Evolutionary conservation across 1,140 invertebrate species (phyloP), one percentile per base, ranked within the genome.

Genomic region (Armadillidium nasatum): DNA sequence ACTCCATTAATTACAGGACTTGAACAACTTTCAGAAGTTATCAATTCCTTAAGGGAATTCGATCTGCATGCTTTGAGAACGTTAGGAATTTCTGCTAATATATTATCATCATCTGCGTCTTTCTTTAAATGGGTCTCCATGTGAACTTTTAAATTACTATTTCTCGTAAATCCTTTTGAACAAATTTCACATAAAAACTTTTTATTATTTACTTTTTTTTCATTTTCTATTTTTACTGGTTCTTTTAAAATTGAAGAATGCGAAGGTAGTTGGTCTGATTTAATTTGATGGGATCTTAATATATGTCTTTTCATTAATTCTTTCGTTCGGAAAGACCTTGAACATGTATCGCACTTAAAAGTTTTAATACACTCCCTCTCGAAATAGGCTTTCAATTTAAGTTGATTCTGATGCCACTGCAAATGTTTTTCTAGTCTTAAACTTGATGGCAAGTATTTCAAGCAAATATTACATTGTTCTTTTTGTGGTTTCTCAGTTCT

Each of bases 341-440:
- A 13, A 19, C 50, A 60, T 15, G 7, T 60, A 1, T 60, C 50
- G 19, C 50, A 60, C 19, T 60, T 60, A 60, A 15, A 19, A 60
- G 11, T 60, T 19, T 60, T 60, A 13, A 60, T 4, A 7, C 19
- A 60, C 7, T 60, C 50, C 50, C 19, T 60, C 50, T 60, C 50
- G 19, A 60, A 19, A 60, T 60, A 15, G 11, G 19, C 50, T 60
- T 60, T 60, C 19, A 2, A 19, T 13, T 13, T 19, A 15, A 60
- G 11, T 60, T 60, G 50, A 13, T 13, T 60, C 19, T 60, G 11
- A 19, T 60, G 50, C 50, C 50, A 60, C 11, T 19, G 50, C 7
- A 60, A 60, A 60, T 60, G 50, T 60, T 60, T 60, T 60, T 60
- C 50, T 60, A 60, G 19, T 19, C 50, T 60, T 19, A 60, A 60